A percentile compares a stretch with the other conserved stretches of the same genome.
Evolutionary conservation across 92 coral and sea anemone genomes (phyloP).

Genomic region (Paragorgia papillata): DNA sequence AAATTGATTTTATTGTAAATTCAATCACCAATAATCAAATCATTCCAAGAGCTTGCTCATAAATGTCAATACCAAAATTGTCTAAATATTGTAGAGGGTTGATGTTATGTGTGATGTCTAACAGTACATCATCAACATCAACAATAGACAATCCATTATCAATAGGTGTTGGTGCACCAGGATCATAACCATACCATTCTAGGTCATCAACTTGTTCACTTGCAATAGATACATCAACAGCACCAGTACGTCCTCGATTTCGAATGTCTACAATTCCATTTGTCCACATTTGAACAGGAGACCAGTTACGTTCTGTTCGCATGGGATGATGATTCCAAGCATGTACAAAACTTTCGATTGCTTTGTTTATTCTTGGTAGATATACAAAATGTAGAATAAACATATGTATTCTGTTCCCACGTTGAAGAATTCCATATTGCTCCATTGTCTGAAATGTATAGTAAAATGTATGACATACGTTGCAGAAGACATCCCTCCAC

Average conservation of each 20-base stretch:
- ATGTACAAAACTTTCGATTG: conserved; percentile 44
- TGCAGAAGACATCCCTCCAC: conserved; percentile 39
- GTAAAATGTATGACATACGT: conserved; percentile 27
- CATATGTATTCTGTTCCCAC: too few relatives aligned
- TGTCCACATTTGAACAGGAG: conserved; percentile 68
- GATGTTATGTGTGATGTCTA: too few relatives aligned
- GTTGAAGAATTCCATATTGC: conserved; percentile 17
- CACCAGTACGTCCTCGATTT: not conserved
- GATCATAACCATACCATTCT: conserved; percentile 49
- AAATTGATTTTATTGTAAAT: too few relatives aligned
- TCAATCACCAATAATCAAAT: too few relatives aligned
- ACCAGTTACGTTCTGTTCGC: conserved; percentile 60
- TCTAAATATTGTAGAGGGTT: too few relatives aligned
- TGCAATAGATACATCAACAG: too few relatives aligned
- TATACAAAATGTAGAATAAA: too few relatives aligned
- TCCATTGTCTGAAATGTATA: conserved; percentile 31
- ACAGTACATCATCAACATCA: conserved; percentile 40
- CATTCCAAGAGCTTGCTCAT: conserved; percentile 49
- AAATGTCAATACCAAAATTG: conserved; percentile 46
- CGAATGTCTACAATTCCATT: conserved; percentile 62
- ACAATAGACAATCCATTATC: conserved; percentile 48
- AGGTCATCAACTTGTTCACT: conserved; percentile 31
- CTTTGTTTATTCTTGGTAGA: conserved; percentile 48
- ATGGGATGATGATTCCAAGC: conserved; percentile 67
- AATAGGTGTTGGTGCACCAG: conserved; percentile 48